Evolutionary conservation across 2,113 vertebrate species (phyloP).

Genomic region (Plestiodon gilberti): DNA sequence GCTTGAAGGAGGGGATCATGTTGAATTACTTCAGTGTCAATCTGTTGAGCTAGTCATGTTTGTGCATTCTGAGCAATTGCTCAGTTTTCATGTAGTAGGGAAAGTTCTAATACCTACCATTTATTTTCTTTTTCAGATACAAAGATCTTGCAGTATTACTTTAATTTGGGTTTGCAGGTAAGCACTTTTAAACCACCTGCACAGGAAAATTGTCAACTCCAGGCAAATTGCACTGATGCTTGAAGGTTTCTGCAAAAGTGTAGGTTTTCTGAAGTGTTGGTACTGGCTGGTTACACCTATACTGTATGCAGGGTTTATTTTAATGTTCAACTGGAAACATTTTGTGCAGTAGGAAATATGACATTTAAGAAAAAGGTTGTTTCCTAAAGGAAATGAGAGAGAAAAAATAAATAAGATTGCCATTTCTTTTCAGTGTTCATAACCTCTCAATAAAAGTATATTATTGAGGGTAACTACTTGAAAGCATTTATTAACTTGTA

Average conservation of each 20-base stretch:
- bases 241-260: not conserved
- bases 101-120: not conserved
- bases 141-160: conserved; percentile 94
- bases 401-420: too few relatives aligned
- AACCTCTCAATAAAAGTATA: too few relatives aligned
- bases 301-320: too few relatives aligned
- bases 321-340: too few relatives aligned
- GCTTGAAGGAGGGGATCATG: too few relatives aligned
- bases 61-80: not conserved
- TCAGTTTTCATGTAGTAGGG: not conserved
- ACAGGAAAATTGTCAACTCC: not conserved
- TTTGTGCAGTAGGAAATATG: too few relatives aligned
- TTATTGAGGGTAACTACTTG: too few relatives aligned
- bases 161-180: conserved; percentile 95
- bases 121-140: conserved; percentile 79
- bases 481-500: too few relatives aligned
- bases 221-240: not conserved
- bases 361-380: too few relatives aligned
- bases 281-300: fast-evolving
- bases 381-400: too few relatives aligned
- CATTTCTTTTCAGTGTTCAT: too few relatives aligned
- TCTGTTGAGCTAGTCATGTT: not conserved
- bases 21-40: not conserved
- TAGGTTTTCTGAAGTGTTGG: not conserved
- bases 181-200: conserved; percentile 54